A percentile compares a stretch with the other conserved stretches of the same genome.
Conservation (phyloP, 2,797 vertebrate species). For the Pangasius krempfi region DNA sequence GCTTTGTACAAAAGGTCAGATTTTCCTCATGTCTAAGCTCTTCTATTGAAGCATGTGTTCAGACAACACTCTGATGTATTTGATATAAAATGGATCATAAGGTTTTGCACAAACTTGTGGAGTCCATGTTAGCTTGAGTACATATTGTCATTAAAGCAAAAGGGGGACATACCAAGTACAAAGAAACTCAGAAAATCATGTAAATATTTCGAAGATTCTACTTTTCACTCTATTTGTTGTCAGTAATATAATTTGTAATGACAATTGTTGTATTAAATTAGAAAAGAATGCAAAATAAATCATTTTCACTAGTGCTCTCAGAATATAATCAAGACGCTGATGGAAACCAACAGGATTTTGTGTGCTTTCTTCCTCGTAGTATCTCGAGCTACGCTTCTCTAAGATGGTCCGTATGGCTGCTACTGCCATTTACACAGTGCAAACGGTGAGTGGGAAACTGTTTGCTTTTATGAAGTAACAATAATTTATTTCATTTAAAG, state of each 20-base stretch:
- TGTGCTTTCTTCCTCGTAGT: conserved; percentile 64
- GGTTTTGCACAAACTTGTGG: background rate
- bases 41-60: too few species aligned
- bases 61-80: too few species aligned
- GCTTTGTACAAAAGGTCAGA: too few species aligned
- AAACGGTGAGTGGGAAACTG: conserved; percentile 76
- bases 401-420: conserved; percentile 75
- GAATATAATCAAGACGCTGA: background rate
- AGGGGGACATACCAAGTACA: background rate
- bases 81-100: background rate
- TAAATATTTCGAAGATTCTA: background rate
- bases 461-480: background rate
- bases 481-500: background rate
- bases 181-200: background rate
- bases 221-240: background rate
- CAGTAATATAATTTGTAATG: background rate
- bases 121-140: background rate
- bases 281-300: background rate
- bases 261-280: background rate
- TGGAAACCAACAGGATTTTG: background rate
- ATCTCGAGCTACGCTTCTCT: conserved; percentile 83
- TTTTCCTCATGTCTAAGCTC: too few species aligned
- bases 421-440: conserved; percentile 78
- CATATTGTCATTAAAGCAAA: background rate
- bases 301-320: background rate